Conservation (phyloP, 2,113 vertebrate species). For the Platysternon megacephalum region DNA sequence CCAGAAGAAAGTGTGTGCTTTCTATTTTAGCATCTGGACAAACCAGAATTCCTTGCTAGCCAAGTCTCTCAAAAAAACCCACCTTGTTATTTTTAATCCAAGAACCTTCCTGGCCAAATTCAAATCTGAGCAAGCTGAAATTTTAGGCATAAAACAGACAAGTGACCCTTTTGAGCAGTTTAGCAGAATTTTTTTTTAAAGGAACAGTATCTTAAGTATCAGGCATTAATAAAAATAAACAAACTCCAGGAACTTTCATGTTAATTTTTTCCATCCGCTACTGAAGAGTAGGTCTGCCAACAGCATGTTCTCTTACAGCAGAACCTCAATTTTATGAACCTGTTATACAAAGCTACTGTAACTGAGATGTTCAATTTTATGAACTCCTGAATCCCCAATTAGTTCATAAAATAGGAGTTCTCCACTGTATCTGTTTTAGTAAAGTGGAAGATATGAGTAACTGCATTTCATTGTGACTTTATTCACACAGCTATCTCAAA, state of each 20-base stretch:
- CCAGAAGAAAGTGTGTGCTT: background rate
- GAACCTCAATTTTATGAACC: background rate
- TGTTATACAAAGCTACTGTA: background rate
- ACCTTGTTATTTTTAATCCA: background rate
- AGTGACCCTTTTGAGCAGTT: background rate
- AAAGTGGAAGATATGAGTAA: background rate
- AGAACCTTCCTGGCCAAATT: fast-evolving
- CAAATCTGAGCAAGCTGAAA: background rate
- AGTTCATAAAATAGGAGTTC: background rate
- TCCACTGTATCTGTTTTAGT: background rate
- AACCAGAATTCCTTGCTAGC: background rate
- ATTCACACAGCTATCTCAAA: background rate
- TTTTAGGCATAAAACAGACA: fast-evolving
- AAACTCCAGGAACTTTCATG: constrained; percentile 55
- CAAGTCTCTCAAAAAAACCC: background rate
- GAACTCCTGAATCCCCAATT: background rate
- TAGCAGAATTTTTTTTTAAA: background rate
- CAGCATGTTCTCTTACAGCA: constrained; percentile 61
- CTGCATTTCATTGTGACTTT: constrained; percentile 29
- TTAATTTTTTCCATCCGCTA: constrained; percentile 57
- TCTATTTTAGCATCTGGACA: background rate
- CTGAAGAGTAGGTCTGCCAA: constrained; percentile 15
- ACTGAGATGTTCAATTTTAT: background rate
- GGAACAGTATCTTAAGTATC: constrained; percentile 29
- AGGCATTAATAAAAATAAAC: constrained; percentile 33